Base-by-base conservation (phyloP, 2,797 vertebrate genomes). In the Allobates femoralis region DNA sequence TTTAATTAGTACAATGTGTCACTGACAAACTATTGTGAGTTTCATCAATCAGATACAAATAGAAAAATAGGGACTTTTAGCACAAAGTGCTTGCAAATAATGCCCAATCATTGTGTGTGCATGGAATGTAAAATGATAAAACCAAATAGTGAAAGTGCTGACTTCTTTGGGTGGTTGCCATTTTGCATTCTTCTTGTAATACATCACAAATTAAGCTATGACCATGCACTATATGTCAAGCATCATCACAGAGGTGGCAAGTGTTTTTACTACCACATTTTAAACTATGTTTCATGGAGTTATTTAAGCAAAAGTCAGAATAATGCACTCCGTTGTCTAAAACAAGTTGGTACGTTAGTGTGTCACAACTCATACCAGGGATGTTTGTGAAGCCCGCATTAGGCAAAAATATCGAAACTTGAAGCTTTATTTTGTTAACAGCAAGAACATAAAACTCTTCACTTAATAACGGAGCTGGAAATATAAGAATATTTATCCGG, bases 321-420 rank as follows among this genome's bases (percentile, higher is more conserved):
- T 32, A 34, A 34, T 21, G 15, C 34, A 19, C 16, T 18, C 26
- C 26, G 4, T 12, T 69, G 16, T 69, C 30, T 21, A 41, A 23
- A 71, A 41, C 4, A 41, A 41, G 23, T 41, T 41, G 32, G 32
- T 41, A 71, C 34, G 41, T 12, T 41, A 11, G 6, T 69, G 10
- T 69, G 6, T 37, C 10, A 41, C 26, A 66, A 4, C 11, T 32
- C 15, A 30, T 46, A 34, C 28, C 32, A 82, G 67, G 53, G 41
- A 83, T 83, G 81, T 82, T 82, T 56, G 53, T 23, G 26, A 41
- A 28, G 46, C 7, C 32, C 41, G 46, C n/a, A 73, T 34, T 28
- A 83, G 55, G n/a, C 16, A 60, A 60, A 3, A 74, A 58, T 30
- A 37, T n/a, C 34, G 32, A 71, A 82, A 73, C 32, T 6, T 50